phyloP scores from a whole-genome alignment of 2,113 vertebrate genomes.

The Pavo muticus region DNA sequence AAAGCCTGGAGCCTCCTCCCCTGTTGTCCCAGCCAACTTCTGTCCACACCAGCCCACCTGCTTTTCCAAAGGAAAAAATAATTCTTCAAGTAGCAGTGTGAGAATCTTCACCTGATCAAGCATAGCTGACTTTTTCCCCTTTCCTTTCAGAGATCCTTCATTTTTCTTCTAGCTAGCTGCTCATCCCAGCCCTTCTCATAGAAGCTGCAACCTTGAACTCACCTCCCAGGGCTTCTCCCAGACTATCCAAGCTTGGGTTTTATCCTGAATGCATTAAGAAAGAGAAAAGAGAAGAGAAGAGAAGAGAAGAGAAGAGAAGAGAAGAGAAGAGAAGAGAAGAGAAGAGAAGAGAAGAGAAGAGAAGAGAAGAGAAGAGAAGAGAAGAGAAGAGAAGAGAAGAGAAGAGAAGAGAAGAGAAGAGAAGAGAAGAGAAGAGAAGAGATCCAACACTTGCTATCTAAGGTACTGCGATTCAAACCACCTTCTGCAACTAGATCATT shows the following conservation, averaged over 20 bases:
- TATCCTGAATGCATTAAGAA: background rate
- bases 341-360: no score
- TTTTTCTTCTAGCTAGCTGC: background rate
- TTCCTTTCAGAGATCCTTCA: background rate
- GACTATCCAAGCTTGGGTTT: background rate
- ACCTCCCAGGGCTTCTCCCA: background rate
- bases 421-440: no score
- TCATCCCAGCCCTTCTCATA: background rate
- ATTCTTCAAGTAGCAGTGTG: background rate
- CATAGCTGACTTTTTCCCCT: background rate
- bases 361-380: no score
- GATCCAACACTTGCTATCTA: background rate
- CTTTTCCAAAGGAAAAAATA: background rate
- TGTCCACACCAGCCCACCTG: background rate
- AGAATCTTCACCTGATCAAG: background rate
- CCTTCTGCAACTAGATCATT: rapidly evolving
- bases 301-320: no score
- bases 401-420: no score
- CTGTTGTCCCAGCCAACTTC: background rate
- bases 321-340: no score
- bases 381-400: no score
- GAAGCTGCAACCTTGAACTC: background rate
- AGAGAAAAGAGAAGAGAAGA: background rate
- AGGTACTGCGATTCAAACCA: background rate
- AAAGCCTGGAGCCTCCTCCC: background rate